Evolutionary conservation across 2,113 vertebrate genomes (phyloP).

Genomic region (Lampris incognitus): DNA sequence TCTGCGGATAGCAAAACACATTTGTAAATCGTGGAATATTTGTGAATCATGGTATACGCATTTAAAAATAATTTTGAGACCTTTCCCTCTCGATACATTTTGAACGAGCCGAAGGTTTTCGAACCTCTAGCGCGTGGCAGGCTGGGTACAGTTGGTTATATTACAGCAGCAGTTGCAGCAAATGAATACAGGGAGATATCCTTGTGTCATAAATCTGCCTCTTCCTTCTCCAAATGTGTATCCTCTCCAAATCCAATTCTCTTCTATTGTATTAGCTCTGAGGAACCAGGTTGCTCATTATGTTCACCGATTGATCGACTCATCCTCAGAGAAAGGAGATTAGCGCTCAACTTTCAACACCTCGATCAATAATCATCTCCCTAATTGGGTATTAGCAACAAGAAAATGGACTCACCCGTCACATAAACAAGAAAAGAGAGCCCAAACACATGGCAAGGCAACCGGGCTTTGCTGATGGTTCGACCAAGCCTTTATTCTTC

Average conservation of each 20-base stretch:
- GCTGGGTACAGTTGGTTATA: background rate
- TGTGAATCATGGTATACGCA: too few relatives aligned
- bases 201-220: slow-evolving; percentile 1
- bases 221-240: slow-evolving; percentile 62
- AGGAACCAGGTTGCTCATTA: slow-evolving; percentile 75
- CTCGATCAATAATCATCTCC: slow-evolving; percentile 82
- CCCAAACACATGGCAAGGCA: slow-evolving; percentile 22
- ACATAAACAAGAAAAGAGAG: slow-evolving; percentile 68
- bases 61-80: too few relatives aligned
- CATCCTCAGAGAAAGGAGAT: slow-evolving; percentile 74
- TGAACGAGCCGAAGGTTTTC: too few relatives aligned
- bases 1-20: too few relatives aligned
- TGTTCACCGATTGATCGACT: slow-evolving; percentile 68
- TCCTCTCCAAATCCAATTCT: slow-evolving; percentile 54
- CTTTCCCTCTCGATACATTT: too few relatives aligned
- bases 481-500: slow-evolving; percentile 41
- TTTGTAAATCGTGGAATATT: too few relatives aligned
- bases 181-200: background rate
- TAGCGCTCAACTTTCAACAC: slow-evolving; percentile 80
- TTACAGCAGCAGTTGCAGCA: background rate
- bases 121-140: too few relatives aligned
- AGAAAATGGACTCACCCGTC: slow-evolving; percentile 75
- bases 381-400: slow-evolving; percentile 81
- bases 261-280: slow-evolving; percentile 57
- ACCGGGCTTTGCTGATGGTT: slow-evolving; percentile 30